These are phyloP conservation scores for Hirtodrosophila duncani DNA, from an alignment of 2,888 invertebrate species.

Conservation along the genomic window DNA sequence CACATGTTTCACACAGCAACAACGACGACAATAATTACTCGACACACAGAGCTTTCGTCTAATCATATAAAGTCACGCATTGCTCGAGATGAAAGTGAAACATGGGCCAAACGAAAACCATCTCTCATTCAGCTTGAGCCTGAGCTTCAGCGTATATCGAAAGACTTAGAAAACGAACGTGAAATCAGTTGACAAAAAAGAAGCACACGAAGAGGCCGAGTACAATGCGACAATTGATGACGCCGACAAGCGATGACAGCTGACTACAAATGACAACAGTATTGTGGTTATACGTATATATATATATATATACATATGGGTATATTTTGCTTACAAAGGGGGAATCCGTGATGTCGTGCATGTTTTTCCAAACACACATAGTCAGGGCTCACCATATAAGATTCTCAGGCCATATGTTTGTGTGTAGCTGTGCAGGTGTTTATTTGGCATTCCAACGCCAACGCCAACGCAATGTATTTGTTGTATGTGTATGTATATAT, in stretches of 20 bases:
- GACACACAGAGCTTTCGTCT: conserved; percentile 9
- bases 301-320: conserved; percentile 1
- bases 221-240: conserved; percentile 40
- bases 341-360: conserved; percentile 45
- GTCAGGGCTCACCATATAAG: conserved; percentile 6
- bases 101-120: conserved; percentile 7
- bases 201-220: conserved; percentile 4
- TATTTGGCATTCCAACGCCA: conserved; percentile 43
- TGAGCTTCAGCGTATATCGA: conserved; percentile 32
- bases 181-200: conserved; percentile 25
- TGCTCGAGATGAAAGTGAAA: conserved; percentile 43
- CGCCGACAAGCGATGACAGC: conserved; percentile 9
- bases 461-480: conserved; percentile 45
- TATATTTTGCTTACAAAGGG: conserved; percentile 15
- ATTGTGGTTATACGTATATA: background rate
- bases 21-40: conserved; percentile 17
- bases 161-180: conserved; percentile 65
- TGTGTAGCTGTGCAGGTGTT: conserved; percentile 59
- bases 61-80: conserved; percentile 51
- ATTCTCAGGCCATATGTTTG: conserved; percentile 17
- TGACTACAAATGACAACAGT: no score
- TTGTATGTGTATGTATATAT: conserved; percentile 6
- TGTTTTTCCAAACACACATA: conserved; percentile 23
- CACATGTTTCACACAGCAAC: no score
- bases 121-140: background rate